These are phyloP conservation scores for Cheilosia soror DNA, from an alignment of 2,888 invertebrate genomes.

Conservation along the genomic window DNA sequence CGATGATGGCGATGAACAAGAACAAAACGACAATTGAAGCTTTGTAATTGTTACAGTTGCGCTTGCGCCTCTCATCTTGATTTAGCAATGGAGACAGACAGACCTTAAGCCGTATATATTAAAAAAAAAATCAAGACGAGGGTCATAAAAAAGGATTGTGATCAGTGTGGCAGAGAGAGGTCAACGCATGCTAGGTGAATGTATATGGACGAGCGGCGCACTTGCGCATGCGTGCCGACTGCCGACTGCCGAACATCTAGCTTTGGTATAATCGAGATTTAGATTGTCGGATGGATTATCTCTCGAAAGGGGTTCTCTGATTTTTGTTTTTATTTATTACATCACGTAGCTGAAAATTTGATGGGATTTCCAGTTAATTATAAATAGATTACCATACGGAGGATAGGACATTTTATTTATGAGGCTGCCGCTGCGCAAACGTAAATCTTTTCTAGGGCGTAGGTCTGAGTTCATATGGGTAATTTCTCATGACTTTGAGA, in stretches of 20 bases:
- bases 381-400: conserved; percentile 32
- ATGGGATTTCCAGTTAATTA: conserved; percentile 57
- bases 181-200: conserved; percentile 69
- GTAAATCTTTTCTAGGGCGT: neutral
- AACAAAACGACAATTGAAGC: conserved; percentile 66
- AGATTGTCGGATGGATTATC: conserved; percentile 43
- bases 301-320: conserved; percentile 1
- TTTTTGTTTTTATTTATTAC: conserved; percentile 52
- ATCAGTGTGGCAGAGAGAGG: conserved; percentile 42
- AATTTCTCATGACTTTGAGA: conserved; percentile 14
- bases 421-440: neutral
- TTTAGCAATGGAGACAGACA: conserved; percentile 55
- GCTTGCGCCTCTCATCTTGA: conserved; percentile 72
- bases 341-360: conserved; percentile 59
- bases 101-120: conserved; percentile 38
- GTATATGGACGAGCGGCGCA: conserved; percentile 32
- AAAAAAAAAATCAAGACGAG: conserved; percentile 44
- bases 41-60: conserved; percentile 74
- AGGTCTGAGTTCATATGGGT: conserved; percentile 11
- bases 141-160: conserved; percentile 60
- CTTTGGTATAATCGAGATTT: conserved; percentile 32
- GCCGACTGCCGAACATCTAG: conserved; percentile 1
- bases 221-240: conserved; percentile 50
- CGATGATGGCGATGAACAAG: conserved; percentile 44
- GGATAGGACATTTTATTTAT: conserved; percentile 41